A percentile compares a stretch with the other conserved stretches of the same genome.
These are phyloP conservation scores for Iselma pallidipennis DNA, from an alignment of 2,888 invertebrate genomes.

Conservation along the genomic window DNA sequence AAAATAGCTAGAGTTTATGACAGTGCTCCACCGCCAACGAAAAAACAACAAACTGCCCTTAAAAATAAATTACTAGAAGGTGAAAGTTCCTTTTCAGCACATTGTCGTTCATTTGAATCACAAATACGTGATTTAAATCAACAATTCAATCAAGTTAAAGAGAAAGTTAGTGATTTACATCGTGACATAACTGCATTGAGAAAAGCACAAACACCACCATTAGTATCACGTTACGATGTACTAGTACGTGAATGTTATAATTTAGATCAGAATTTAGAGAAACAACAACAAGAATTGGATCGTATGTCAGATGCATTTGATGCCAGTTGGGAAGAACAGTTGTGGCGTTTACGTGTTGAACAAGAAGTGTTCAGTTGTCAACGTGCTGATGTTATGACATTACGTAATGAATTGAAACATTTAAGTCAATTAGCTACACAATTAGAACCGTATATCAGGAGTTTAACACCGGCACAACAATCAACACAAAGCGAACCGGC, in stretches of 20 bases:
- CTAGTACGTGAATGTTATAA: slow-evolving; percentile 63
- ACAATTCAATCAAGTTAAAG: slow-evolving; percentile 64
- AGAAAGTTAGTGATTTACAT: slow-evolving; percentile 70
- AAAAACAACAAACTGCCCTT: slow-evolving; percentile 51
- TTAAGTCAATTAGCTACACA: slow-evolving; percentile 65
- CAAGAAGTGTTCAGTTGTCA: slow-evolving; percentile 64
- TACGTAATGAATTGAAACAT: slow-evolving; percentile 68
- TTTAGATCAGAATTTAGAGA: slow-evolving; percentile 64
- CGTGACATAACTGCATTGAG: slow-evolving; percentile 69
- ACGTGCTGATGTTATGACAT: slow-evolving; percentile 67
- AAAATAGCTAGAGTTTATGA: slow-evolving; percentile 46
- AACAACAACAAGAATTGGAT: slow-evolving; percentile 66
- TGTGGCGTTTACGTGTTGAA: slow-evolving; percentile 71
- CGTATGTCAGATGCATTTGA: slow-evolving; percentile 64
- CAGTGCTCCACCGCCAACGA: slow-evolving; percentile 48
- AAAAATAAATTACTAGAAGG: slow-evolving; percentile 57
- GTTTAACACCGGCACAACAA: slow-evolving; percentile 53
- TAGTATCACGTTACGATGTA: slow-evolving; percentile 58
- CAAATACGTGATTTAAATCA: slow-evolving; percentile 64
- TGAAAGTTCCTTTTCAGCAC: slow-evolving; percentile 65
- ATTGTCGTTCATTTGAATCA: slow-evolving; percentile 64
- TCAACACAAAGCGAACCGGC: slow-evolving; percentile 40
- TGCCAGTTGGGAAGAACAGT: slow-evolving; percentile 72
- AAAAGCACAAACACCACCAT: slow-evolving; percentile 53
- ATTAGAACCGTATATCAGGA: slow-evolving; percentile 68